These are phyloP conservation scores for Matsumurasca onukii DNA, from an alignment of 1,140 invertebrate genomes.

Conservation along the genomic window DNA sequence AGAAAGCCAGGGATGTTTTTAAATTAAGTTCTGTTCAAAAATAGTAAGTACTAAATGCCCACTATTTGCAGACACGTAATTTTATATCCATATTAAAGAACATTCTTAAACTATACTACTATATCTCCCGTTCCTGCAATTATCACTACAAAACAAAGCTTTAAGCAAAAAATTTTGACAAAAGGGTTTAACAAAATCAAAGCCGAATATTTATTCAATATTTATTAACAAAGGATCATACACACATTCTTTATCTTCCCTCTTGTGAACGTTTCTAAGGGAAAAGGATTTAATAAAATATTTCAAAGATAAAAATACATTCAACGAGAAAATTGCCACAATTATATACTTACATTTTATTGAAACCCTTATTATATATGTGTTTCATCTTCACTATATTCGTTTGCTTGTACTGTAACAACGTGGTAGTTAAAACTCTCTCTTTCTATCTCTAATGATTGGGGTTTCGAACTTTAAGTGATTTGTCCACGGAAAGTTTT, in stretches of 20 bases:
- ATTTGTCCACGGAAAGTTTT: conserved; percentile 32
- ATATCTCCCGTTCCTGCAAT: no score
- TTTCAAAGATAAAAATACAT: conserved; percentile 44
- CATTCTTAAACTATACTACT: no score
- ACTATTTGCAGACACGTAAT: no score
- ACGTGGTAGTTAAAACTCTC: conserved; percentile 27
- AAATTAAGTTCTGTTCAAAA: no score
- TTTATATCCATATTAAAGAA: no score
- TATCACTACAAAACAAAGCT: no score
- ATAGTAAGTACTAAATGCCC: no score
- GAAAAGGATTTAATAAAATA: conserved; percentile 33
- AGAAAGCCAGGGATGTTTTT: no score
- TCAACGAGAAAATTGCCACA: conserved; percentile 42
- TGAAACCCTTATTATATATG: conserved; percentile 38
- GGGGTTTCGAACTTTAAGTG: conserved; percentile 8
- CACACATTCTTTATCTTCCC: conserved; percentile 31
- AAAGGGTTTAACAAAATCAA: no score
- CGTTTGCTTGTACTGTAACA: conserved; percentile 42
- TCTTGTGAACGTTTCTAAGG: conserved; percentile 35
- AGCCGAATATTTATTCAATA: conserved; percentile 19
- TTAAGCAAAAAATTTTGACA: no score
- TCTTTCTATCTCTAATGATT: conserved; percentile 34
- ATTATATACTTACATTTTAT: conserved; percentile 38
- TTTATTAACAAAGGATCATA: conserved; percentile 32
- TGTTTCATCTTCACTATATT: conserved; percentile 39